Conservation (phyloP, 2,888 invertebrate genomes). For the Plagodis pulveraria region DNA sequence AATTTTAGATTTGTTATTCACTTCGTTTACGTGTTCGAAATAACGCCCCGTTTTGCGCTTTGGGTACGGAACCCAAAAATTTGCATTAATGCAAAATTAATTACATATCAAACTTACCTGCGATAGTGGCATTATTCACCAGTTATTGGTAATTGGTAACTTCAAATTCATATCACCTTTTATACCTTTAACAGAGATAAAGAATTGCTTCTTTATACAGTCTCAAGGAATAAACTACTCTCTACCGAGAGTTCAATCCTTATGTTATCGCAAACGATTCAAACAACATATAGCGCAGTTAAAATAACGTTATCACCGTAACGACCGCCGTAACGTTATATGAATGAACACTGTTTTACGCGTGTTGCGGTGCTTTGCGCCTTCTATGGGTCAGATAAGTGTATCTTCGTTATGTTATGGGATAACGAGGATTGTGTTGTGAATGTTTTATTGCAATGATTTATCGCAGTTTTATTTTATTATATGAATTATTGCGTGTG, state of each 20-base stretch:
- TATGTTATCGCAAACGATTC: neutral
- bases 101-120: too few species aligned
- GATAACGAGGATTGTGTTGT: constrained; percentile 3
- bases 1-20: too few species aligned
- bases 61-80: too few species aligned
- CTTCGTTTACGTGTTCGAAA: too few species aligned
- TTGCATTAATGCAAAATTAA: too few species aligned
- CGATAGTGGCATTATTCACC: too few species aligned
- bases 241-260: neutral
- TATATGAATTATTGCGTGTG: neutral
- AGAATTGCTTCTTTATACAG: too few species aligned
- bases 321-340: constrained; percentile 11
- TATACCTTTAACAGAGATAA: too few species aligned
- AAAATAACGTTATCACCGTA: constrained; percentile 18
- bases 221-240: neutral
- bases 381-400: constrained; percentile 12
- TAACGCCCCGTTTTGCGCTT: too few species aligned
- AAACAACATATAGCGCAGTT: constrained; percentile 14
- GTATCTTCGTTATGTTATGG: constrained; percentile 10
- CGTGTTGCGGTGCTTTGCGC: constrained; percentile 7
- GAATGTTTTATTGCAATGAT: neutral
- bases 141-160: too few species aligned
- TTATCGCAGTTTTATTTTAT: neutral
- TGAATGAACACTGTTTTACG: constrained; percentile 7
- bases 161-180: too few species aligned